phyloP scores from a whole-genome alignment of 2,797 vertebrate genomes.

The Coendou prehensilis region DNA sequence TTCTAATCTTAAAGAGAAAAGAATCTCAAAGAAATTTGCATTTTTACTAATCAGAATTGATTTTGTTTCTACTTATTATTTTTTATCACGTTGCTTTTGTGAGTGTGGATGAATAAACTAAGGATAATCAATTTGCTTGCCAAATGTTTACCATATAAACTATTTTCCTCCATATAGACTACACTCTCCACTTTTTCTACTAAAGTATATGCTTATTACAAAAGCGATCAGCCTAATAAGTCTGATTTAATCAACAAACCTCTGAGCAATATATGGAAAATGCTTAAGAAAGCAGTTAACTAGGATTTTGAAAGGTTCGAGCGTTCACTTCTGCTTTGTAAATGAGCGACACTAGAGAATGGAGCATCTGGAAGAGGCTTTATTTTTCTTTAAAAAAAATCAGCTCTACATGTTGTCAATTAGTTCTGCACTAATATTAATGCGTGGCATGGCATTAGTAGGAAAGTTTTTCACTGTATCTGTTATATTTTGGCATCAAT shows the following conservation, averaged over 20 bases:
- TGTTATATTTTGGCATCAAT: not conserved
- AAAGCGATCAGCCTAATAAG: conserved; percentile 49
- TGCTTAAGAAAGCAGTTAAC: not conserved
- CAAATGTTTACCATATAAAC: conserved; percentile 72
- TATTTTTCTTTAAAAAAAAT: not conserved
- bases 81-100: conserved; percentile 70
- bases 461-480: not conserved
- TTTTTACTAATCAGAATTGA: conserved; percentile 82
- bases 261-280: not conserved
- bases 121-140: conserved; percentile 67
- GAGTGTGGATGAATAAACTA: conserved; percentile 69
- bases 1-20: conserved; percentile 84
- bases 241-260: not conserved
- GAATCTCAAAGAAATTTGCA: conserved; percentile 84
- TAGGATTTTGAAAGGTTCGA: not conserved
- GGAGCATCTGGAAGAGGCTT: not conserved
- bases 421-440: not conserved
- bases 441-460: not conserved
- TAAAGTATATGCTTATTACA: conserved; percentile 13
- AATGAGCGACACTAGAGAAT: not conserved
- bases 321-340: not conserved
- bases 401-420: not conserved
- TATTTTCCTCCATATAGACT: conserved; percentile 64
- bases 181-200: conserved; percentile 33
- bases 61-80: conserved; percentile 82